Conservation (phyloP, 2,797 vertebrate species). For the Zenarchopterus dispar region DNA sequence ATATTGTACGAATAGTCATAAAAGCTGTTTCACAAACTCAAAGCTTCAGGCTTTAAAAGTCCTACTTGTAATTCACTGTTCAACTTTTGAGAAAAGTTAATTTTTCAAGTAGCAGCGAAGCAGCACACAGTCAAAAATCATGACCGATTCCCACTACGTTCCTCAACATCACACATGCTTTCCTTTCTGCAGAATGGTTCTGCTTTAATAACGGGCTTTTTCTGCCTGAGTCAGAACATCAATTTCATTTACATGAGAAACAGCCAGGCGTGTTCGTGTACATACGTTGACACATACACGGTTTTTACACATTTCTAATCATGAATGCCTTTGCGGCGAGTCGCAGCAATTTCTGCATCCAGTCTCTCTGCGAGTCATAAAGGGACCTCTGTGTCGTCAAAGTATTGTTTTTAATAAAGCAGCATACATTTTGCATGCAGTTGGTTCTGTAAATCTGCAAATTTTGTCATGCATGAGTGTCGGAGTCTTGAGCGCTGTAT, state of each 20-base stretch:
- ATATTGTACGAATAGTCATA: no score
- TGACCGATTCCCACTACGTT: not conserved
- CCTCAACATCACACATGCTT: no score
- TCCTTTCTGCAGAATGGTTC: no score
- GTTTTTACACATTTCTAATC: no score
- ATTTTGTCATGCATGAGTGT: conserved; percentile 44
- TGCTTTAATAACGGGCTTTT: no score
- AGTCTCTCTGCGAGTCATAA: conserved; percentile 17
- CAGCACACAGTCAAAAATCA: not conserved
- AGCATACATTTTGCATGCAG: conserved; percentile 14
- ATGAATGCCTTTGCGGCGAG: no score
- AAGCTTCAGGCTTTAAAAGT: not conserved
- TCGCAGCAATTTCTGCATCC: no score
- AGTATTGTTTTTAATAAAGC: conserved; percentile 36
- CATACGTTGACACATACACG: no score
- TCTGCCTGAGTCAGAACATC: no score
- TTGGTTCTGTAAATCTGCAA: conserved; percentile 32
- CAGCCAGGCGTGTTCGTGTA: no score
- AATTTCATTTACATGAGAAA: no score
- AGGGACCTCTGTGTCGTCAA: not conserved
- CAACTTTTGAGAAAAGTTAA: not conserved
- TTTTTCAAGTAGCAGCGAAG: not conserved
- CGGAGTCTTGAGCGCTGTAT: conserved; percentile 10
- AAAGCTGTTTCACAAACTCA: not conserved
- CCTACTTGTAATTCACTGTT: no score